Percentiles rank a stretch among this genome's conserved stretches.
These are phyloP conservation scores for Spermophilus dauricus DNA, from an alignment of 2,113 vertebrate genomes.

Conservation along the genomic window DNA sequence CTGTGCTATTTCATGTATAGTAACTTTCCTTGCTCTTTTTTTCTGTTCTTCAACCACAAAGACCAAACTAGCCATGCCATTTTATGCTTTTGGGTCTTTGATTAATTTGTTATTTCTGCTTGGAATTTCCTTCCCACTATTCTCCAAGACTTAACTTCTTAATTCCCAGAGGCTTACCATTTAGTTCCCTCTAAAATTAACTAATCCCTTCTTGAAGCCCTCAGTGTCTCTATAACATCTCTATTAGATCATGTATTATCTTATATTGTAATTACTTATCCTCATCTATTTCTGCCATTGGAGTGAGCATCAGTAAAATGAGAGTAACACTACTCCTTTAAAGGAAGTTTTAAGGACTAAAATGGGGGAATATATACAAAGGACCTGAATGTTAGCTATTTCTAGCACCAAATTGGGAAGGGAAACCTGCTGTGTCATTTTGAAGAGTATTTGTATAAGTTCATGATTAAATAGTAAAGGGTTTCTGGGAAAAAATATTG, in stretches of 20 bases:
- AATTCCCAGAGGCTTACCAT: neutral
- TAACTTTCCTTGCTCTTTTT: neutral
- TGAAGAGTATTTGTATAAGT: neutral
- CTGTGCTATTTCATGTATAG: neutral
- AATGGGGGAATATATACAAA: slow-evolving; percentile 32
- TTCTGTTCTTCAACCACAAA: neutral
- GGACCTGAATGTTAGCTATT: slow-evolving; percentile 25
- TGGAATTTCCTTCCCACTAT: neutral
- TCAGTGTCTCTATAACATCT: neutral
- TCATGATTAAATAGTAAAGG: slow-evolving; percentile 44
- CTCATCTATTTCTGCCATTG: neutral
- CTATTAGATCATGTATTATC: neutral
- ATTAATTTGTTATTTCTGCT: neutral
- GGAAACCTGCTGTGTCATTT: slow-evolving; percentile 18
- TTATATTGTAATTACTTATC: neutral
- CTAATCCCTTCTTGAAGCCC: neutral
- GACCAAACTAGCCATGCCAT: neutral
- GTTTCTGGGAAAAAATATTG: slow-evolving; percentile 8
- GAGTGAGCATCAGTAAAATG: slow-evolving; percentile 21
- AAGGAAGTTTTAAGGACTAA: slow-evolving; percentile 19
- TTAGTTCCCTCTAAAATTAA: slow-evolving; percentile 15
- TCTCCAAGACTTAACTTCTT: slow-evolving; percentile 26
- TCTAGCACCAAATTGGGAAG: slow-evolving; percentile 9
- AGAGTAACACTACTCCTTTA: neutral
- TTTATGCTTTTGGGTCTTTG: neutral